Conservation (phyloP, 2,797 vertebrate genomes). For the Anomalospiza imberbis region DNA sequence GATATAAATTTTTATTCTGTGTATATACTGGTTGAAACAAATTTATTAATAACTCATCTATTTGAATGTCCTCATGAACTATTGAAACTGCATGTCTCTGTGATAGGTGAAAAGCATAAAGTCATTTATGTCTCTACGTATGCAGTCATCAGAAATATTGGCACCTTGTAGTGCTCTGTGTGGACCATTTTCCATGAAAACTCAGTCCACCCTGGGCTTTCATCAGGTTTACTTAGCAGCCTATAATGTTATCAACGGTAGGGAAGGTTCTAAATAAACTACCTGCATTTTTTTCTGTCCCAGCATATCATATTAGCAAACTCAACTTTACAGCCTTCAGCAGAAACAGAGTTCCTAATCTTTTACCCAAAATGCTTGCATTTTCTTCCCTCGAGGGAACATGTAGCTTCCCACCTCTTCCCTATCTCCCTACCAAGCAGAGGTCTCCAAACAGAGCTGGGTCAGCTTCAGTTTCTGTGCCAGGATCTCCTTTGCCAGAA, state of each 20-base stretch:
- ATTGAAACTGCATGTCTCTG: background rate
- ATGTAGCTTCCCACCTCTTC: background rate
- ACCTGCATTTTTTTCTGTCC: background rate
- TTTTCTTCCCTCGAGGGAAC: background rate
- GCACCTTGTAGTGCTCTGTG: background rate
- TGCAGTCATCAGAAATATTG: background rate
- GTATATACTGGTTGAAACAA: background rate
- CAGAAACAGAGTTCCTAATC: background rate
- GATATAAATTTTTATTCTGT: background rate
- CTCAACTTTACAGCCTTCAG: background rate
- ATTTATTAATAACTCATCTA: background rate
- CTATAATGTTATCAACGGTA: background rate
- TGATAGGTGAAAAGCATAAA: background rate
- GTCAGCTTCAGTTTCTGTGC: background rate
- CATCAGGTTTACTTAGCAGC: background rate
- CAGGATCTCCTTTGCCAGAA: background rate
- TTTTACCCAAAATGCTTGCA: background rate
- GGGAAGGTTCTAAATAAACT: background rate
- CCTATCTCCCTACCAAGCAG: background rate
- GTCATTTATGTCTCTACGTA: background rate
- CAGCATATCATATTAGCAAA: background rate
- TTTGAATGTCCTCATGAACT: background rate
- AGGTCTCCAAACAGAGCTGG: background rate
- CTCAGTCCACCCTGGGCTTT: background rate
- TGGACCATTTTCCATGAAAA: background rate